Evolutionary conservation across 2,888 invertebrate genomes (phyloP).

Genomic region (Darwinula stevensoni): DNA sequence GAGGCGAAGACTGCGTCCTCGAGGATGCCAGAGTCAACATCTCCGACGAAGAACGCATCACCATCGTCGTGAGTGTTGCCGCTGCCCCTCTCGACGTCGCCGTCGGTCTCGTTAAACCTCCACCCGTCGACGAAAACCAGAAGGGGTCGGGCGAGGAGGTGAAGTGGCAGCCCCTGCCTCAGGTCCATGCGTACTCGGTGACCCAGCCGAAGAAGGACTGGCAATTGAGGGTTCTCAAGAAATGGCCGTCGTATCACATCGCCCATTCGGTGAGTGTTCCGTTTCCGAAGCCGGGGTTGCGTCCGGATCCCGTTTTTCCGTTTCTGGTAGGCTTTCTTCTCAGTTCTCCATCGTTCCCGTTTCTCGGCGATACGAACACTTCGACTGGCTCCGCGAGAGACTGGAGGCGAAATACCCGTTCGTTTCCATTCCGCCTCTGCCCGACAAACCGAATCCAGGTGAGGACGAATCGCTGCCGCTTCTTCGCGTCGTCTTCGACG

Average conservation of each 20-base stretch:
- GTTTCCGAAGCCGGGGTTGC: no score
- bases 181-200: slow-evolving; percentile 52
- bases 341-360: slow-evolving; percentile 52
- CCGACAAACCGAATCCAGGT: slow-evolving; percentile 85
- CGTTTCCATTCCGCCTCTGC: slow-evolving; percentile 81
- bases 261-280: slow-evolving; percentile 46
- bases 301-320: background rate
- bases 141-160: slow-evolving; percentile 12
- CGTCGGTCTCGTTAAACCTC: no score
- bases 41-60: no score
- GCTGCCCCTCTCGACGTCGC: no score
- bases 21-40: no score
- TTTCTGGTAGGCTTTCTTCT: slow-evolving; percentile 10
- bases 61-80: no score
- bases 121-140: no score
- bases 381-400: slow-evolving; percentile 92
- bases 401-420: slow-evolving; percentile 76
- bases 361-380: slow-evolving; percentile 84
- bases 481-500: no score
- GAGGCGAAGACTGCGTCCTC: slow-evolving; percentile 61
- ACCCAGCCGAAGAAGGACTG: slow-evolving; percentile 90
- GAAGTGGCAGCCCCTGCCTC: slow-evolving; percentile 40
- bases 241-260: slow-evolving; percentile 83
- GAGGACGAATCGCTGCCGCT: no score
- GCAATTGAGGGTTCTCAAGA: slow-evolving; percentile 83